These are phyloP conservation scores for Liasis olivaceus DNA, from an alignment of 2,797 vertebrate species.

Conservation along the genomic window DNA sequence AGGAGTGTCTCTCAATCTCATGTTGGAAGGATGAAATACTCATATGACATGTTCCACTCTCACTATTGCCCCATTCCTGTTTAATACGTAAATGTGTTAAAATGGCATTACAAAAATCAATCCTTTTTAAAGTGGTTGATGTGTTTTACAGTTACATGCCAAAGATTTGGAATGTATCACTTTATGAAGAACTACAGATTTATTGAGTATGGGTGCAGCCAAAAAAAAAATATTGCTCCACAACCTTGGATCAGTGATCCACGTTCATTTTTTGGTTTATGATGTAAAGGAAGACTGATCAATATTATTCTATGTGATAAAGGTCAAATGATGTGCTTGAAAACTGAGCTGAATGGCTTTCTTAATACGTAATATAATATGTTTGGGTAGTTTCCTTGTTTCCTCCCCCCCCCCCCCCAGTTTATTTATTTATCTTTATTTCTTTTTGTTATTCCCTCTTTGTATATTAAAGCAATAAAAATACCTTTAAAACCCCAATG, in stretches of 20 bases:
- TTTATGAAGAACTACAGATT: too few relatives aligned
- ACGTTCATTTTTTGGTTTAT: neutral
- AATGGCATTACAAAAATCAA: too few relatives aligned
- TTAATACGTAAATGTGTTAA: too few relatives aligned
- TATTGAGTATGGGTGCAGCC: too few relatives aligned
- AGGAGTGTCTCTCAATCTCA: too few relatives aligned
- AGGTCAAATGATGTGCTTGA: neutral
- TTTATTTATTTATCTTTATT: neutral
- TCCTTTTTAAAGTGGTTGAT: too few relatives aligned
- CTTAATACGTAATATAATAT: neutral
- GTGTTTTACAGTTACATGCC: too few relatives aligned
- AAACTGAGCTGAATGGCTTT: neutral
- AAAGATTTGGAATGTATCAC: too few relatives aligned
- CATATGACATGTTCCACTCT: too few relatives aligned
- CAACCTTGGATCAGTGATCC: neutral
- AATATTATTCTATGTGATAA: neutral
- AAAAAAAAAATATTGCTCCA: too few relatives aligned
- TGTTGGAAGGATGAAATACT: too few relatives aligned
- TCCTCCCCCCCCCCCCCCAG: neutral
- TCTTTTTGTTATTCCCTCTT: neutral
- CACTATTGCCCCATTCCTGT: too few relatives aligned
- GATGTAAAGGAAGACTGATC: neutral
- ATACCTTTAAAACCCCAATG: neutral
- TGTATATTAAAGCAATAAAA: neutral
- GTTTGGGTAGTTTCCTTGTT: neutral